These are phyloP conservation scores for Caenorhabditis briggsae DNA, from an alignment of 1,140 invertebrate genomes.

Conservation along the genomic window DNA sequence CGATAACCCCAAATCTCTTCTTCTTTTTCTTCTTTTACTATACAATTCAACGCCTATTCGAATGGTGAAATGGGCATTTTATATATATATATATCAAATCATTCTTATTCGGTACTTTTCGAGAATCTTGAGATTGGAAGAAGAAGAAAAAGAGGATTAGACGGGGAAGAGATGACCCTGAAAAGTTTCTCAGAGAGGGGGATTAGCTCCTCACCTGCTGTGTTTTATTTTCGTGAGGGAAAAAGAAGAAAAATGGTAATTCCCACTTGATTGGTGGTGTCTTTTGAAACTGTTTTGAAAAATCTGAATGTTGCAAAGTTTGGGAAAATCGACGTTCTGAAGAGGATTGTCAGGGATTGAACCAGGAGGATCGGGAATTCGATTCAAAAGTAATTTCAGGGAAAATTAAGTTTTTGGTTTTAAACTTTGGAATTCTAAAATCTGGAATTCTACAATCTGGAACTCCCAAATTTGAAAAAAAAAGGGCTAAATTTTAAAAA, in stretches of 20 bases:
- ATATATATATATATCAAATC: slow-evolving; percentile 9
- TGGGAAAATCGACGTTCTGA: no score
- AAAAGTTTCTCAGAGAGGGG: background rate
- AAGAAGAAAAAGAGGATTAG: background rate
- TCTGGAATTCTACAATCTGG: no score
- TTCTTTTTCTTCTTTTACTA: background rate
- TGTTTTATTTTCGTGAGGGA: background rate
- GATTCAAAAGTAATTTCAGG: no score
- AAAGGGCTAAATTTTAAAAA: no score
- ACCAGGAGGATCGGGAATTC: no score
- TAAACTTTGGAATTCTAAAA: no score
- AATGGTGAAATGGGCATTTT: background rate
- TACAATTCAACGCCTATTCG: slow-evolving; percentile 18
- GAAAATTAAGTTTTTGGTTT: no score
- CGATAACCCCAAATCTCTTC: background rate
- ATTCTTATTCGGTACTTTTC: slow-evolving; percentile 47
- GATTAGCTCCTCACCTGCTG: slow-evolving; percentile 29
- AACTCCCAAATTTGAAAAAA: no score
- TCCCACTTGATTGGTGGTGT: slow-evolving; percentile 10
- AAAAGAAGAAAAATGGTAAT: background rate
- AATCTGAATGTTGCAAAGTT: background rate
- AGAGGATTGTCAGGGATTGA: no score
- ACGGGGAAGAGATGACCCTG: background rate
- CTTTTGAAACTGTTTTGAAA: background rate
- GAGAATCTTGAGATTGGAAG: background rate